A percentile compares a stretch with the other conserved stretches of the same genome.
phyloP scores from a whole-genome alignment of 2,113 vertebrate species.

The Oryzias celebensis region DNA sequence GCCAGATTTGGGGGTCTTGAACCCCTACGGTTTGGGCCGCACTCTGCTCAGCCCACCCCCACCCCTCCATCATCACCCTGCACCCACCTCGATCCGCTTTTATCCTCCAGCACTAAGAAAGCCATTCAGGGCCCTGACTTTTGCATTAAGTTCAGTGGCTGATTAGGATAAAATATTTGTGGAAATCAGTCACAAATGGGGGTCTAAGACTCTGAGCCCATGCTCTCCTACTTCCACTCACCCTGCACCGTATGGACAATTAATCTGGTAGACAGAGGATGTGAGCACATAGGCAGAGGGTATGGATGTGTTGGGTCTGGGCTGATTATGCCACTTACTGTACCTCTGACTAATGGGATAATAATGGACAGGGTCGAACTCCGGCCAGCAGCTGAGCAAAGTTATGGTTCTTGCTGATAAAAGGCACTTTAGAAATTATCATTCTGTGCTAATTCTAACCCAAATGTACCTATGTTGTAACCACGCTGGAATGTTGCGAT shows the following conservation, averaged over 20 bases:
- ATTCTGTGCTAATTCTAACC: too few species aligned
- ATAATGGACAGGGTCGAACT: constrained; percentile 43
- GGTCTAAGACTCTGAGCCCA: constrained; percentile 58
- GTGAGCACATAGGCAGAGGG: constrained; percentile 47
- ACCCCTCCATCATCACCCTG: constrained; percentile 22
- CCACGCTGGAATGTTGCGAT: too few species aligned
- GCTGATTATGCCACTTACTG: constrained; percentile 61
- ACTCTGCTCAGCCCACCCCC: constrained; percentile 18
- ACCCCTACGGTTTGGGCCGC: constrained; percentile 54
- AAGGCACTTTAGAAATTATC: constrained; percentile 1
- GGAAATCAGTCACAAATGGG: constrained; percentile 57
- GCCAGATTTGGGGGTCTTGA: constrained; percentile 78
- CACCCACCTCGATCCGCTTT: constrained; percentile 57
- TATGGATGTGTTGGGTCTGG: constrained; percentile 53
- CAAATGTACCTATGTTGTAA: too few species aligned
- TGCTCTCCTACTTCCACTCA: constrained; percentile 39
- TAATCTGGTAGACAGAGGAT: constrained; percentile 61
- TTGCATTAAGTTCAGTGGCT: constrained; percentile 65
- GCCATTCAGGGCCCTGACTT: constrained; percentile 61
- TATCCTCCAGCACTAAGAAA: constrained; percentile 75
- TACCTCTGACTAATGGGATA: constrained; percentile 54
- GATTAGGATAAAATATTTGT: constrained; percentile 56
- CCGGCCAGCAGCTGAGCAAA: constrained; percentile 14
- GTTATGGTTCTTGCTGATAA: constrained; percentile 22
- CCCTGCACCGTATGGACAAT: constrained; percentile 61